phyloP scores from a whole-genome alignment of 2,888 invertebrate genomes.

The Leucania comma region DNA sequence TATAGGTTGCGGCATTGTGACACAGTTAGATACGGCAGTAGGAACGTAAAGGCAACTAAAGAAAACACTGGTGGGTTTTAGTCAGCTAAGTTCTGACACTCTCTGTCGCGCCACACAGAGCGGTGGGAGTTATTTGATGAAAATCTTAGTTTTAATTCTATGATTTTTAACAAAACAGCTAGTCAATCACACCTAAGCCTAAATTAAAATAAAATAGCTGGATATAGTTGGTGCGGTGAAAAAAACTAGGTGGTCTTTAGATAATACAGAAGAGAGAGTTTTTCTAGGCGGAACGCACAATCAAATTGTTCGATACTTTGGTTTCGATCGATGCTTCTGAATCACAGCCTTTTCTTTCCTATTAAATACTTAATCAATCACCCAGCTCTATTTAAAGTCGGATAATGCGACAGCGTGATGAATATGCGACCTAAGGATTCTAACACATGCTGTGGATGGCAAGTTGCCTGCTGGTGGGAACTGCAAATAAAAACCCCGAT shows the following conservation, averaged over 20 bases:
- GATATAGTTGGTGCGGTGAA: neutral
- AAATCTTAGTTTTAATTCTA: too few relatives aligned
- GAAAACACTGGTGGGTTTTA: too few relatives aligned
- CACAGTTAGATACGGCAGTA: too few relatives aligned
- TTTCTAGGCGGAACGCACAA: neutral
- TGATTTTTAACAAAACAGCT: neutral
- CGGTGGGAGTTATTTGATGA: too few relatives aligned
- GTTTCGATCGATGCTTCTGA: neutral
- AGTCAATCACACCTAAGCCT: too few relatives aligned
- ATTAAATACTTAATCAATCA: conserved; percentile 46
- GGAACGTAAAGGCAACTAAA: too few relatives aligned
- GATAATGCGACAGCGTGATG: conserved; percentile 46
- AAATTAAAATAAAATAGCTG: neutral
- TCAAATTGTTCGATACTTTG: neutral
- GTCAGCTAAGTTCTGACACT: too few relatives aligned
- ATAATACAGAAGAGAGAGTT: neutral
- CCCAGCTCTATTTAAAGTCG: conserved; percentile 36
- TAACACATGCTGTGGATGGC: conserved; percentile 49
- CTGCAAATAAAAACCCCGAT: conserved; percentile 55
- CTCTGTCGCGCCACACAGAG: too few relatives aligned
- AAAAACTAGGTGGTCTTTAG: neutral
- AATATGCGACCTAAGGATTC: conserved; percentile 45
- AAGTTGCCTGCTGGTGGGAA: conserved; percentile 53
- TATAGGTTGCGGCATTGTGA: neutral
- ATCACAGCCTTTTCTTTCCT: conserved; percentile 15